Base-by-base conservation (phyloP, 2,888 invertebrate species). In the Diloba caeruleocephala region DNA sequence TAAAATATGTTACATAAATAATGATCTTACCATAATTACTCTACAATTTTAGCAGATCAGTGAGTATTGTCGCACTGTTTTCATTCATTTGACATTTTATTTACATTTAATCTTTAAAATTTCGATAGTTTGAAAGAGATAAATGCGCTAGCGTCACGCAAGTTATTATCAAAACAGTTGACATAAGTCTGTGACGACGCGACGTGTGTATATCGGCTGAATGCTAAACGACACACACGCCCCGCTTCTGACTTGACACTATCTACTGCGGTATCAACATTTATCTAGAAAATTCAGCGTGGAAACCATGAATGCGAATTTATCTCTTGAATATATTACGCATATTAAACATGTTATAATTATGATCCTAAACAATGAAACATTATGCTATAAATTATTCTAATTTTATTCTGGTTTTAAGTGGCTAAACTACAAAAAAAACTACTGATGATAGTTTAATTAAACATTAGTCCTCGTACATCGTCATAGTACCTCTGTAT, bases 151-250 rank as follows among this genome's bases (percentile, higher is more conserved):
- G 3, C 7, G 53, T 53, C 46, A 48, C 52, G 23, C 23, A 23
- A 36, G 14, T 50, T 53, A 52, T 65, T 62, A 66, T 57, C 50
- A 45, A 39, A 63, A 65, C 59, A 51, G 42, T 46, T 43, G 51
- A 45, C 45, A 44, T 19, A 48, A 34, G 44, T 49, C 28, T 39
- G 13, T 45, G 17, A 31, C 49, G 41, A 15, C 34, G 60, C 34
- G 8, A 14, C 28, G 23, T n/a, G 25, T 52, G 42, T 29, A 38
- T 56, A 23, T 33, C 19, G 49, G 39, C 37, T 48, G 41, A 13
- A 32, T 44, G 41, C 31, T 14, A 54, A 68, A 59, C 33, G 59
- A 37, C 43, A 26, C 56, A 72, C 39, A 33, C 54, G 68, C 57
- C 61, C 48, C 42, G 49, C 15, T 51, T 60, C 46, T 50, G 13